A percentile compares a stretch with the other conserved stretches of the same genome.
Evolutionary conservation across 2,888 invertebrate species (phyloP).

Genomic region (Stenurella melanura): DNA sequence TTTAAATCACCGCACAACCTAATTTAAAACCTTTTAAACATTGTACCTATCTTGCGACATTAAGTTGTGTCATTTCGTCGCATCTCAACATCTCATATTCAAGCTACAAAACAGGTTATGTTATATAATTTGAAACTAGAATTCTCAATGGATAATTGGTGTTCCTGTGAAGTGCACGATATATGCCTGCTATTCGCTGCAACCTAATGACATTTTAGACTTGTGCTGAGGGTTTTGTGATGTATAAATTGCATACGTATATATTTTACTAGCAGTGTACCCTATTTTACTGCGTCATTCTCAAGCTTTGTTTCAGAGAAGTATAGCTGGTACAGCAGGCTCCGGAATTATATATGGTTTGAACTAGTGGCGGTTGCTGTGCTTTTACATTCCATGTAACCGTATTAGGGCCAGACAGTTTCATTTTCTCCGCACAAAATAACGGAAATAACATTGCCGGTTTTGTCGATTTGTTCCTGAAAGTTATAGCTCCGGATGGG

Average conservation of each 20-base stretch:
- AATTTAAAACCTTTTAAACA: constrained; percentile 4
- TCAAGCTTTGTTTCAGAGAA: not conserved
- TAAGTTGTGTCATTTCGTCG: not conserved
- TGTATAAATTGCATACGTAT: not conserved
- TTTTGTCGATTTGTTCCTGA: not conserved
- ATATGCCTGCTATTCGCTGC: not conserved
- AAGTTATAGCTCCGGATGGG: not conserved
- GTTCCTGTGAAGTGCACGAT: not conserved
- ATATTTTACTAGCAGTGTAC: not conserved
- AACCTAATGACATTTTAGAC: not conserved
- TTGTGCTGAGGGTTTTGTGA: not conserved
- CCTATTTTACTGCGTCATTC: not conserved
- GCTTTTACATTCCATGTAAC: not conserved
- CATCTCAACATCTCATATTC: not conserved
- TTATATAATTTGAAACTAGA: not conserved
- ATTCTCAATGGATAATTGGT: not conserved
- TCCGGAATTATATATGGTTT: not conserved
- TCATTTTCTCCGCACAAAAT: not conserved
- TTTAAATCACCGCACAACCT: not conserved
- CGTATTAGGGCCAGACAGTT: not conserved
- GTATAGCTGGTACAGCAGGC: not conserved
- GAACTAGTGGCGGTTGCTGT: not conserved
- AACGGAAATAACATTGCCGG: not conserved
- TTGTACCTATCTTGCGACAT: not conserved
- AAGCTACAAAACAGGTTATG: not conserved